Conservation (phyloP, 53 echinoderm and acorn worm species). For the Apostichopus leukothele region DNA sequence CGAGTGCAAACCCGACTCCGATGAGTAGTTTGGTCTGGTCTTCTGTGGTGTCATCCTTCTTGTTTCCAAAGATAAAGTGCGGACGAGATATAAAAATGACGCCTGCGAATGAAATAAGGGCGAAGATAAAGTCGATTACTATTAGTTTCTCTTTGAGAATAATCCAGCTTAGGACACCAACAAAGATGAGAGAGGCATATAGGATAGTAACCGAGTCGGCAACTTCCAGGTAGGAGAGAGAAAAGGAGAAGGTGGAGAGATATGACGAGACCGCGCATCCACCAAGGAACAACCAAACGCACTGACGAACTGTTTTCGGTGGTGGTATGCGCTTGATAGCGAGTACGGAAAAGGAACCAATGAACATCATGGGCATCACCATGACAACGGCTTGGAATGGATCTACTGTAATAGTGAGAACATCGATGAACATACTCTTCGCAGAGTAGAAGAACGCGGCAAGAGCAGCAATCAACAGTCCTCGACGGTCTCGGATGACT, state of each 20-base stretch:
- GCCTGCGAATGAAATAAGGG: conserved; percentile 5
- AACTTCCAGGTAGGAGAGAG: not conserved
- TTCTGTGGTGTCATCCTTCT: not conserved
- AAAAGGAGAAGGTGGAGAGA: not conserved
- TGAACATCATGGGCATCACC: conserved; percentile 22
- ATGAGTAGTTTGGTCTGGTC: not conserved
- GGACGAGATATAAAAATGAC: conserved; percentile 17
- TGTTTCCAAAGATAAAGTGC: conserved; percentile 10
- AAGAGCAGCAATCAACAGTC: not conserved
- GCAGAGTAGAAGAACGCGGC: conserved; percentile 19
- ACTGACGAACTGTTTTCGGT: not conserved
- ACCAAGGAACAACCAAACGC: conserved; percentile 6
- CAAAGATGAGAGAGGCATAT: conserved; percentile 11
- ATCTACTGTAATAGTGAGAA: not conserved
- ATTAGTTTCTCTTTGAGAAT: conserved; percentile 1
- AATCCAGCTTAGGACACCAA: conserved; percentile 2
- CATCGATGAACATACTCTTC: conserved; percentile 25
- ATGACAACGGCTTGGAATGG: conserved; percentile 33
- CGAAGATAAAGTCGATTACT: conserved; percentile 3
- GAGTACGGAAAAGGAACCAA: not conserved
- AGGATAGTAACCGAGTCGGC: conserved; percentile 9
- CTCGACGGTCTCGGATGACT: not conserved
- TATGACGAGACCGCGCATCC: not conserved
- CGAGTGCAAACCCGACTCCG: conserved; percentile 8
- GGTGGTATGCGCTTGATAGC: not conserved